phyloP scores from a whole-genome alignment of 2,888 invertebrate species.

The Elysia crispata region DNA sequence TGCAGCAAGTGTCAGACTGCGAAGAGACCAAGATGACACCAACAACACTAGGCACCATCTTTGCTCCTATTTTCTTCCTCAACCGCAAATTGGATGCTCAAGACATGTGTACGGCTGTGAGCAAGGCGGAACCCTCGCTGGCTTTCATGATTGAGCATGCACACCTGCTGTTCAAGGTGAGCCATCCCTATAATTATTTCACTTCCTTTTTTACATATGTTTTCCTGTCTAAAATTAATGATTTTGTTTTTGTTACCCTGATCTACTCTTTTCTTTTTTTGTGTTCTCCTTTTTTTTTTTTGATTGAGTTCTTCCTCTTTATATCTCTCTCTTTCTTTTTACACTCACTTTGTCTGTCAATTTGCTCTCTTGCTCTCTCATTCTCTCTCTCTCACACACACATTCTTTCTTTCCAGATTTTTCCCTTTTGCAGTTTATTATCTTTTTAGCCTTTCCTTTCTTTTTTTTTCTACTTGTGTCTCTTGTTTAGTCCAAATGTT shows the following conservation, averaged over 20 bases:
- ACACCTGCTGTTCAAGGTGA: slow-evolving; percentile 38
- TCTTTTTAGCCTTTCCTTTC: too few relatives aligned
- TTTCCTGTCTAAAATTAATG: too few relatives aligned
- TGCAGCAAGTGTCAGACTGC: slow-evolving; percentile 28
- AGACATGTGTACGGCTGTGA: not conserved
- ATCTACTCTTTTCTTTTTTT: too few relatives aligned
- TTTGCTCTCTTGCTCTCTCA: not conserved
- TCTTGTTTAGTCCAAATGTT: too few relatives aligned
- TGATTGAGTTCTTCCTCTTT: too few relatives aligned
- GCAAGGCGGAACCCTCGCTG: slow-evolving; percentile 29
- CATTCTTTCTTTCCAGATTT: not conserved
- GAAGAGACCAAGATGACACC: slow-evolving; percentile 44
- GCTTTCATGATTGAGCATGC: slow-evolving; percentile 47
- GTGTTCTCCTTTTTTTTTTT: too few relatives aligned
- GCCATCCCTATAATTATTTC: too few relatives aligned
- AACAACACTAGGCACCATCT: slow-evolving; percentile 37
- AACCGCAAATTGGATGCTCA: slow-evolving; percentile 28
- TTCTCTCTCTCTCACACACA: not conserved
- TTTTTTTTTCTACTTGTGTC: too few relatives aligned
- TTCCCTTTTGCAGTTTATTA: too few relatives aligned
- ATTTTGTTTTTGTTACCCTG: too few relatives aligned
- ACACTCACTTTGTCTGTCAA: not conserved
- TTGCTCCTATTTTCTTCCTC: slow-evolving; percentile 44
- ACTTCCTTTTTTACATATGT: too few relatives aligned
- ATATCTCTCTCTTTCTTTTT: too few relatives aligned